Evolutionary conservation across 2,113 vertebrate species (phyloP).

Genomic region (Acrocephalus kingi): DNA sequence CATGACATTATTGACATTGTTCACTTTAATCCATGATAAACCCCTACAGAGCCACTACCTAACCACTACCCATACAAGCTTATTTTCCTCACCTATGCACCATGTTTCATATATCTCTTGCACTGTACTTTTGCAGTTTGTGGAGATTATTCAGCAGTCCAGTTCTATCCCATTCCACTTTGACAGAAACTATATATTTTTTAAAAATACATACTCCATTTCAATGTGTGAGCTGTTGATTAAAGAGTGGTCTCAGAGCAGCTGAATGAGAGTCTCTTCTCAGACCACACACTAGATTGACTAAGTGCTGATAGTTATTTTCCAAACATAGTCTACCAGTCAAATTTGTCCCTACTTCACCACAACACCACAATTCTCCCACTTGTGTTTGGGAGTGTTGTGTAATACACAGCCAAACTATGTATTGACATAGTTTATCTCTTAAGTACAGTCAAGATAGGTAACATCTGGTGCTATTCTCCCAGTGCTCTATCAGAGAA

Average conservation of each 20-base stretch:
- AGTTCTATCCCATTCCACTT: not conserved
- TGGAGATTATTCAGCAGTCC: not conserved
- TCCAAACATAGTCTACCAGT: not conserved
- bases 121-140: not conserved
- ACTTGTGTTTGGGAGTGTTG: not conserved
- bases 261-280: not conserved
- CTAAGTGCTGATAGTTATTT: not conserved
- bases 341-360: not conserved
- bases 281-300: not conserved
- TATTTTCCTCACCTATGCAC: not conserved
- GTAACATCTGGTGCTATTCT: not conserved
- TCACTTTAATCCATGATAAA: not conserved
- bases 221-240: not conserved
- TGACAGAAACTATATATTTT: not conserved
- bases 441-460: not conserved
- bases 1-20: not conserved
- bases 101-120: not conserved
- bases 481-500: not conserved
- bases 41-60: not conserved
- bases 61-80: not conserved
- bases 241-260: not conserved
- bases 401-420: not conserved
- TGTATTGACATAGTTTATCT: not conserved
- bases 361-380: not conserved
- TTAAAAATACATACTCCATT: not conserved